Base-by-base conservation (phyloP, 1,140 invertebrate species). In the Tetramorium simillimum region DNA sequence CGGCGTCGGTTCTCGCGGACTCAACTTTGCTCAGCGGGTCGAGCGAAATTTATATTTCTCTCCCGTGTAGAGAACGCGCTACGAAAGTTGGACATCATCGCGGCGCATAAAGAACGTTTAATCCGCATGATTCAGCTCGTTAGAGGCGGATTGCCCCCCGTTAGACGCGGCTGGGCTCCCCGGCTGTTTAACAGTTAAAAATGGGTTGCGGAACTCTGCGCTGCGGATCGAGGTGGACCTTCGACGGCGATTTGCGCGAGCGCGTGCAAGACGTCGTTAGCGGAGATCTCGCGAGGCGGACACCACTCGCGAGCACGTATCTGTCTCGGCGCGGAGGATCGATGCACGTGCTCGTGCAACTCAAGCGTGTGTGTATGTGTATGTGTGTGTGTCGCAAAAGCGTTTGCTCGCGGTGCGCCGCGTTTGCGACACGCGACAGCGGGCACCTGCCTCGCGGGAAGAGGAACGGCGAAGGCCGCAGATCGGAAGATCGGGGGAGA, bases 361-460 rank as follows among this genome's bases (percentile, higher is more conserved):
- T 6, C 60, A 9, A 49, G 5, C 18, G 28, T 67, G 76, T 60
- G 63, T 67, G n/a, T 67, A 58, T 60, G 62, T 67, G 60, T 80
- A 60, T 60, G 63, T 67, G n/a, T 67, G 76, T 60, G 63, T 67
- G 62, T 80, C 76, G 62, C 24, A 51, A 80, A 33, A 69, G 77
- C 24, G 24, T 78, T 78, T 65, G 43, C 43, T 49, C 2, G 24
- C 28, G 10, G 10, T 46, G 40, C 24, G 14, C 9, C 16, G 9
- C 18, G 62, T 67, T 80, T 69, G 77, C 62, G 14, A 80, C 60
- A 80, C 60, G 28, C 12, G 24, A 46, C 43, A 33, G 60, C 28
- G 18, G 40, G 24, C 70, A 73, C 9, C 28, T 43, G 75, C 14
- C 33, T 33, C 37, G 14, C 51, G 51, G 18, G 12, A 75, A 51